Percentiles rank a stretch among this genome's conserved stretches.
These are phyloP conservation scores for Tanypteryx hageni DNA, from an alignment of 2,888 invertebrate species.

Conservation along the genomic window DNA sequence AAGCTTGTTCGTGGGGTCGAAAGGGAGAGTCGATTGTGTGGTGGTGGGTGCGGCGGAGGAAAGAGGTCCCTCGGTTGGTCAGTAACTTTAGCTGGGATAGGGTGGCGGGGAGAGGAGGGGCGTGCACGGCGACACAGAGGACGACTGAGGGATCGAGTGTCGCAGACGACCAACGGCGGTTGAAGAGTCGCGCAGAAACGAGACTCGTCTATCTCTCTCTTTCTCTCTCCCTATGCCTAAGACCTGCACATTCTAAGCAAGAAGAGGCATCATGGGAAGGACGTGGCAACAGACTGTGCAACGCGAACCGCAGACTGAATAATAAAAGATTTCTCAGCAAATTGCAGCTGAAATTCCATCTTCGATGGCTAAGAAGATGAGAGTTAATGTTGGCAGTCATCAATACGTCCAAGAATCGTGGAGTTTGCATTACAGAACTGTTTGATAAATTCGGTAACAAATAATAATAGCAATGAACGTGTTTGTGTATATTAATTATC, in stretches of 20 bases:
- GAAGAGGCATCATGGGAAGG: neutral
- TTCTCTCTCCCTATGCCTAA: neutral
- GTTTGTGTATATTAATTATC: too few species aligned
- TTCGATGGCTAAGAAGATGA: neutral
- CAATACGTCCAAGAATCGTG: neutral
- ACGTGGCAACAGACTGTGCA: neutral
- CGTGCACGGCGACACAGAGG: too few species aligned
- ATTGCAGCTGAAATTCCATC: conserved; percentile 7
- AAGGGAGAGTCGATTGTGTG: neutral
- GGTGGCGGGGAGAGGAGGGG: neutral
- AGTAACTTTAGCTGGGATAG: conserved; percentile 37
- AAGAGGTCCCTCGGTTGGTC: conserved; percentile 11
- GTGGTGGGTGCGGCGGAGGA: neutral
- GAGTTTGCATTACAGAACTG: neutral
- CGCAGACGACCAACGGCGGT: conserved; percentile 24
- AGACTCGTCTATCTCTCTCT: neutral
- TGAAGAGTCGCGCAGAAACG: conserved; percentile 12
- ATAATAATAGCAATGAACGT: too few species aligned
- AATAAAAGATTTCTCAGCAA: conserved; percentile 8
- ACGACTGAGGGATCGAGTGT: conserved; percentile 23
- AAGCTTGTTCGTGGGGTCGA: neutral
- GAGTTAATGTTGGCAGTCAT: neutral
- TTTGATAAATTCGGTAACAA: too few species aligned
- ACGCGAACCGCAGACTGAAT: neutral
- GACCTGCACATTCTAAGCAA: neutral